Evolutionary conservation across 2,797 vertebrate genomes (phyloP), one percentile per base, ranked within the genome.

Genomic region (Poeciliopsis turneri): DNA sequence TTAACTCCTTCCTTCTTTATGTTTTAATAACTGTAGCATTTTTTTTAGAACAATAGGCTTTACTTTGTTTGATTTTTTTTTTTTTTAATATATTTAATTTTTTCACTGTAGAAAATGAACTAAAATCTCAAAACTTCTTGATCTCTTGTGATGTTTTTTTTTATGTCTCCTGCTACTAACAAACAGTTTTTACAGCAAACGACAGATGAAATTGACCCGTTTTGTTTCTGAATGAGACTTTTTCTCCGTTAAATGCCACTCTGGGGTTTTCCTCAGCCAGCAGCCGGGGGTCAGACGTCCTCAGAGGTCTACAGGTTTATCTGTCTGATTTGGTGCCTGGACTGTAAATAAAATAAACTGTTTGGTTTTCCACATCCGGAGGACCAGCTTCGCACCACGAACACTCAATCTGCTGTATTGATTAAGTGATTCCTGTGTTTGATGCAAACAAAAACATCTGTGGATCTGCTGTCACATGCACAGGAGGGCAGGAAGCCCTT

Each of bases 21-120:
- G 41, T 72, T 47, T 72, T 72, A 80, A 73, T 76, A 57, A 55
- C 51, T 72, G 20, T 70, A 55, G 47, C 66, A 36, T 57, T 64
- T 78, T 30, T 33, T 47, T 72, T 82, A 68, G 46, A 77, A 39
- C 9, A 2, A 12, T 41, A 18, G 41, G 9, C 23, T 77, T 28
- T 46, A 43, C 51, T 9, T 45, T 6, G 28, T 41, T 33, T 66
- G 13, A 13, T 28, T 41, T 49, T 47, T 45, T 18, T 53, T 51
- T 49, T 49, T 49, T 49, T 20, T 49, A 12, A 55, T 59, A 28
- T 5, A 73, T 47, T 78, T 72, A 69, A 57, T 78, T 78, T 9
- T n/a, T 57, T 13, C 72, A n/a, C 69, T 18, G 25, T 75, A 71
- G 55, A 64, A 70, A 74, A 59, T 16, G 20, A 77, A 30, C 8